phyloP scores from a whole-genome alignment of 2,888 invertebrate genomes.

The Hydraecia micacea region DNA sequence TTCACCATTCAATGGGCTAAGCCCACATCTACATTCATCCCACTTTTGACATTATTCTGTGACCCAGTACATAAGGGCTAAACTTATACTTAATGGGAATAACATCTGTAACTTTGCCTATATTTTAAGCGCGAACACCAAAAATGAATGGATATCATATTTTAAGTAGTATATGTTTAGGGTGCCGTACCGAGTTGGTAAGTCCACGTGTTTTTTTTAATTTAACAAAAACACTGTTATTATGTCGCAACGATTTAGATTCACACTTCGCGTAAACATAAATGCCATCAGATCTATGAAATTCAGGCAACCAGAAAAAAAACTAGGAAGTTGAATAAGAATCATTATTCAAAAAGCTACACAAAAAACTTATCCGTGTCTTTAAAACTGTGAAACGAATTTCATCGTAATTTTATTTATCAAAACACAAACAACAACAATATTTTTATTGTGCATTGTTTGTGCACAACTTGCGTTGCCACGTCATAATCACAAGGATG shows the following conservation, averaged over 20 bases:
- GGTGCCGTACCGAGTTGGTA: neutral
- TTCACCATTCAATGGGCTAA: constrained; percentile 76
- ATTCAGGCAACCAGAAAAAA: neutral
- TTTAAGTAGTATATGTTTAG: constrained; percentile 9
- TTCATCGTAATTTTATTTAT: neutral
- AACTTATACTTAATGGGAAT: constrained; percentile 62
- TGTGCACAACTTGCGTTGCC: constrained; percentile 63
- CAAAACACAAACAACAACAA: neutral
- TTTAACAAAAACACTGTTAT: neutral
- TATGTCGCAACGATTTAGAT: neutral
- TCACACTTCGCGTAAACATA: no score
- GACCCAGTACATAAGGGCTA: constrained; percentile 61
- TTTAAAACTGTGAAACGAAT: constrained; percentile 8
- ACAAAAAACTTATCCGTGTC: neutral
- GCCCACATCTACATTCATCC: constrained; percentile 74
- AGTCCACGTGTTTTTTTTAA: neutral
- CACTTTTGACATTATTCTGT: constrained; percentile 76
- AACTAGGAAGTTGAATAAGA: neutral
- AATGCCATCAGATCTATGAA: neutral
- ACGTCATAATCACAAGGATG: constrained; percentile 69
- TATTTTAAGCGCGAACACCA: constrained; percentile 39
- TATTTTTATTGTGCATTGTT: constrained; percentile 28
- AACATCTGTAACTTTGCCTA: constrained; percentile 74
- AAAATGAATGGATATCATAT: constrained; percentile 24
- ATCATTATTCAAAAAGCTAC: neutral